These are phyloP conservation scores for Xylocampa areola DNA, from an alignment of 2,888 invertebrate species.

Conservation along the genomic window DNA sequence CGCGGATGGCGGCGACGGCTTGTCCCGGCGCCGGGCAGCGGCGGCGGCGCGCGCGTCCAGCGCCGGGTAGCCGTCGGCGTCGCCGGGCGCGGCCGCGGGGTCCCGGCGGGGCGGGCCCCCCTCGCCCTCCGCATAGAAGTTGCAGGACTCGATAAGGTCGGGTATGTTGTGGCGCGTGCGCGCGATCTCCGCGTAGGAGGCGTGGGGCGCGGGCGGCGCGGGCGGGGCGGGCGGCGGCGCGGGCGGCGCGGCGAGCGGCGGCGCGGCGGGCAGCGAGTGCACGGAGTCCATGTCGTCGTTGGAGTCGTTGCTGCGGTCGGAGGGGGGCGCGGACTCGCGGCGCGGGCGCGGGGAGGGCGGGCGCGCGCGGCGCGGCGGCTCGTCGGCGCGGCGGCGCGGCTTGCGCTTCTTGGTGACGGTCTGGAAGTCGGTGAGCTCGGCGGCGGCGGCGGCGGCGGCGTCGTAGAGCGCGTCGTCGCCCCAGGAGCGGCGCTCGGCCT, in stretches of 20 bases:
- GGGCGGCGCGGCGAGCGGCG: constrained; percentile 72
- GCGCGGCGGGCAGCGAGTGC: constrained; percentile 93
- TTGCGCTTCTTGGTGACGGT: constrained; percentile 95
- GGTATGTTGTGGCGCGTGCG: constrained; percentile 88
- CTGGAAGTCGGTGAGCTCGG: constrained; percentile 93
- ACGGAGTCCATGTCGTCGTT: constrained; percentile 95
- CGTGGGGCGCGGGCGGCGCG: constrained; percentile 91
- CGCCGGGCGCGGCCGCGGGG: constrained; percentile 49
- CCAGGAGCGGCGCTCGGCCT: constrained; percentile 91
- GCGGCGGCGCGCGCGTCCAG: constrained; percentile 58
- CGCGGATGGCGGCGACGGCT: constrained; percentile 58
- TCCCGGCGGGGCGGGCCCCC: constrained; percentile 49
- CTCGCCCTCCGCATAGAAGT: constrained; percentile 83
- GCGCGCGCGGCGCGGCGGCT: constrained; percentile 66
- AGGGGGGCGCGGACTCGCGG: constrained; percentile 92
- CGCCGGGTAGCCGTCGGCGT: constrained; percentile 64
- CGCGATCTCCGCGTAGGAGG: constrained; percentile 96
- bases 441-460: constrained; percentile 55
- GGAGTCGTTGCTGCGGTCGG: constrained; percentile 95
- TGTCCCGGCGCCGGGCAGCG: constrained; percentile 56
- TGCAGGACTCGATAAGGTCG: constrained; percentile 87
- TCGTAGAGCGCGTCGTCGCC: constrained; percentile 90
- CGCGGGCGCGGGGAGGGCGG: constrained; percentile 89
- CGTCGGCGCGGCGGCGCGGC: constrained; percentile 92
- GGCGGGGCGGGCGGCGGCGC: constrained; percentile 71